A percentile compares a stretch with the other conserved stretches of the same genome.
Conservation (phyloP, 2,113 vertebrate genomes). For the Phylloscopus trochilus region DNA sequence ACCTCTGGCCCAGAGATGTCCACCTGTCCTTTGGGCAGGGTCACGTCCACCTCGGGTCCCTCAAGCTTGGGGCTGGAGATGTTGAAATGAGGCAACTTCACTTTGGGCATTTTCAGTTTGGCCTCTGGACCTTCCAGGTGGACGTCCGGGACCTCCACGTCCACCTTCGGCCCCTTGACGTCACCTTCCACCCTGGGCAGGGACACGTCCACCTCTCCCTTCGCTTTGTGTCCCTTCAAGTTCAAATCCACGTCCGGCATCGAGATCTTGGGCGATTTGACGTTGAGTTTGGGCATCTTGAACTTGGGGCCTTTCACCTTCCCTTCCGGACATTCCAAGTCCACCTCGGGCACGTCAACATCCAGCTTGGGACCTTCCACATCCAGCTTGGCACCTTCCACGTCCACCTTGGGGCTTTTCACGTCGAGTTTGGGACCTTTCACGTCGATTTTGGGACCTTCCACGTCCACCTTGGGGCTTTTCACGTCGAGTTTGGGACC, state of each 20-base stretch:
- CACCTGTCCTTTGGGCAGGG: not conserved
- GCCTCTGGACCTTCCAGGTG: constrained; percentile 65
- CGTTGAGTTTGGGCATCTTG: constrained; percentile 62
- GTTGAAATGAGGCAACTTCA: constrained; percentile 70
- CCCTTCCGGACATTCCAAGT: constrained; percentile 55
- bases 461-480: constrained; percentile 1
- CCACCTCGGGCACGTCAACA: constrained; percentile 15
- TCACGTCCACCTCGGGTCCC: constrained; percentile 35
- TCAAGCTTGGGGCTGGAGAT: constrained; percentile 14
- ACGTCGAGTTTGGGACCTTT: too few relatives aligned
- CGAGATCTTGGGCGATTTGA: constrained; percentile 55
- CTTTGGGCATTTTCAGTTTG: constrained; percentile 70
- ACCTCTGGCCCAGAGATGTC: constrained; percentile 4
- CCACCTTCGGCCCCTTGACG: constrained; percentile 28
- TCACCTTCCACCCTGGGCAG: constrained; percentile 43
- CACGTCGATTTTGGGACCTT: not conserved
- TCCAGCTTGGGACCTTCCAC: constrained; percentile 7
- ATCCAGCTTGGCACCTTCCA: too few relatives aligned
- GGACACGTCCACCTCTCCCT: constrained; percentile 47
- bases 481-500: too few relatives aligned
- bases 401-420: too few relatives aligned
- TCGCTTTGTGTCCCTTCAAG: constrained; percentile 55
- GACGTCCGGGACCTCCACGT: constrained; percentile 28
- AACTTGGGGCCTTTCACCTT: constrained; percentile 62
- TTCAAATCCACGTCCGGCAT: constrained; percentile 70